phyloP scores from a whole-genome alignment of 2,797 vertebrate genomes.

The Myotis vivesi region DNA sequence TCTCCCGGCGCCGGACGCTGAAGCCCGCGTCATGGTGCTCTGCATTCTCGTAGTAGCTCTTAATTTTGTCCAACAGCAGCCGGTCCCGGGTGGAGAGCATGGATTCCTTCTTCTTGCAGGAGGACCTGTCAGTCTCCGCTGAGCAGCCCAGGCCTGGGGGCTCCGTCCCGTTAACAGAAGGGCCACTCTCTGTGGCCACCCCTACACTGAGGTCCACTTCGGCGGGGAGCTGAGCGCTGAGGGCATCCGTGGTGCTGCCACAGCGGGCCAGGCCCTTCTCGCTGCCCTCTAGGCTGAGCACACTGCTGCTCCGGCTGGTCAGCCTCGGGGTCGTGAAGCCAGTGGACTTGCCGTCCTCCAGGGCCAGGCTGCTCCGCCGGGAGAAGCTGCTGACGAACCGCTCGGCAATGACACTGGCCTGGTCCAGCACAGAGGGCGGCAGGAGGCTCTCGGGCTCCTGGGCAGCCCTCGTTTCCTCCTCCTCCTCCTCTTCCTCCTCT shows the following conservation, averaged over 20 bases:
- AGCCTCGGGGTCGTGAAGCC: conserved; percentile 82
- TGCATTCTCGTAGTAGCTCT: conserved; percentile 92
- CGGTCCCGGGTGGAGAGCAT: conserved; percentile 91
- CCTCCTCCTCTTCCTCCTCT: conserved; percentile 91
- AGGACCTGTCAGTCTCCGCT: conserved; percentile 76
- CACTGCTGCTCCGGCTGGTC: conserved; percentile 85
- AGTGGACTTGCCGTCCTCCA: conserved; percentile 84
- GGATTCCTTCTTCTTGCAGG: conserved; percentile 81
- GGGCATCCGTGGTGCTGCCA: conserved; percentile 72
- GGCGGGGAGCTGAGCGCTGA: background rate
- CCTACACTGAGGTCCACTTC: background rate
- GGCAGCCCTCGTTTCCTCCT: conserved; percentile 81
- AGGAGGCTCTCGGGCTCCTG: conserved; percentile 84
- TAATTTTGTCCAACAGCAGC: conserved; percentile 93
- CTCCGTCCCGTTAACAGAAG: background rate
- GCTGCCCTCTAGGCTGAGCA: conserved; percentile 85
- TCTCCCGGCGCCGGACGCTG: conserved; percentile 93
- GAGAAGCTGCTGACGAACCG: conserved; percentile 87
- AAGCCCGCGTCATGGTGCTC: conserved; percentile 91
- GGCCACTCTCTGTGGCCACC: conserved; percentile 51
- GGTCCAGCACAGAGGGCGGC: conserved; percentile 90
- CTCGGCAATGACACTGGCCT: conserved; percentile 90
- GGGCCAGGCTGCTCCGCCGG: conserved; percentile 87
- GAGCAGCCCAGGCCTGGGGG: conserved; percentile 78
- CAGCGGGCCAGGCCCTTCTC: conserved; percentile 68